Evolutionary conservation across 2,113 vertebrate species (phyloP), one percentile per base, ranked within the genome.

Genomic region (Xiphophorus couchianus): DNA sequence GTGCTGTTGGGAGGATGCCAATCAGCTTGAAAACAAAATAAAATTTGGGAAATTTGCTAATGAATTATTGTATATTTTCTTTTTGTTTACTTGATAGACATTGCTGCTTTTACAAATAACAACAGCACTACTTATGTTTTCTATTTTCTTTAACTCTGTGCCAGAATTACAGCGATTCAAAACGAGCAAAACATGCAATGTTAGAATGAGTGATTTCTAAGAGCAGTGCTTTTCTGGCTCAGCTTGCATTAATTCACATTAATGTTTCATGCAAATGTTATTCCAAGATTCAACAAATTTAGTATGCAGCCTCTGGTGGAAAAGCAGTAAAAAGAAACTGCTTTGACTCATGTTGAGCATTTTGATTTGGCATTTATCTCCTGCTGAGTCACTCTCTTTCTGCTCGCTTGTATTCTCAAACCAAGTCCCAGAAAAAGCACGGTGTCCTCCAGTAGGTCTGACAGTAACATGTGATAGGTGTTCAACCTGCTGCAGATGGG

Each of bases 381-480:
- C 31, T 27, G 62, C 69, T 80, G 77, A 81, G 58, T 85, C 65
- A 67, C 22, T 77, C 62, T 67, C 22, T 51, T 65, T 64, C 33
- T 39, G 62, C 42, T 13, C 28, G 44, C 69, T 60, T 29, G 67
- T 48, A 6, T 14, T 48, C 15, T 17, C 44, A 19, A 48, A 48
- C 44, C 44, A 19, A 19, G 44, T 58, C 42, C 61, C 44, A 1
- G 17, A 76, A 66, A 35, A 66, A 65, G 30, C 72, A 71, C 48
- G 51, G 69, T 63, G 63, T 39, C 78, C 76, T 42, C 31, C 74
- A 27, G 73, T 78, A 66, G 72, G 64, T 78, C 35, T n/a, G 66
- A 79, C 71, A 77, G 58, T 15, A 68, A 83, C 61, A 73, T 63
- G 81, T 86, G 86, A 87, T 81, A 88, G 85, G 86, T 82, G 86